Evolutionary conservation across 2,888 invertebrate species (phyloP), one percentile per base, ranked within the genome.

Genomic region (Trisateles emortualis): DNA sequence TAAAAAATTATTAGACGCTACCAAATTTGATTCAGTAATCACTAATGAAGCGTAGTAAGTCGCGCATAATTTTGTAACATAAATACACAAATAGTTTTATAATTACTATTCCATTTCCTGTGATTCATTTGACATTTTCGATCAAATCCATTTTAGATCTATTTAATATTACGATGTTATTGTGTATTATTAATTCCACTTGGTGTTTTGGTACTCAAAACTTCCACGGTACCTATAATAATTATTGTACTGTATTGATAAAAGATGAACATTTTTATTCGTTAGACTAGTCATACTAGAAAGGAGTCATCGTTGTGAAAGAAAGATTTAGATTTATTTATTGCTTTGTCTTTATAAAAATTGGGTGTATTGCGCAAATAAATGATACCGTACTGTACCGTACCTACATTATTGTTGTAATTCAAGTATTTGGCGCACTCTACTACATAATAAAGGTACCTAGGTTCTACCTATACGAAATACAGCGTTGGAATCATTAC

Each of bases 281-380:
- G 82, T 88, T 90, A 90, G 90, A 91, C 92, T 92, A 92, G 92
- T 92, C 92, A 92, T 87, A 86, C 83, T 87, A 86, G 85, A 78
- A 81, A 82, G 79, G 77, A 84, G 84, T 84, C 86, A 84, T 79
- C 76, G 72, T 71, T 79, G 79, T 80, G 84, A 80, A 64, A 55
- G 76, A 78, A 79, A 81, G 80, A 81, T 86, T 68, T 72, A 86
- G 83, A 82, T 83, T 81, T 88, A 90, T 90, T 90, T 89, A 90
- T 89, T 89, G 73, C 78, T 84, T 84, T 77, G 49, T 68, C 68
- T 71, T 62, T 62, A 65, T 52, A 65, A 68, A 68, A 60, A 30
- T 50, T 63, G 65, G 48, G 43, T 70, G 47, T 51, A 59, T 61
- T 59, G 68, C 62, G 66, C 67, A 58, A 58, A 54, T 55, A 62